These are phyloP conservation scores for Malurus splendens DNA, from an alignment of 2,797 vertebrate genomes.

Conservation along the genomic window DNA sequence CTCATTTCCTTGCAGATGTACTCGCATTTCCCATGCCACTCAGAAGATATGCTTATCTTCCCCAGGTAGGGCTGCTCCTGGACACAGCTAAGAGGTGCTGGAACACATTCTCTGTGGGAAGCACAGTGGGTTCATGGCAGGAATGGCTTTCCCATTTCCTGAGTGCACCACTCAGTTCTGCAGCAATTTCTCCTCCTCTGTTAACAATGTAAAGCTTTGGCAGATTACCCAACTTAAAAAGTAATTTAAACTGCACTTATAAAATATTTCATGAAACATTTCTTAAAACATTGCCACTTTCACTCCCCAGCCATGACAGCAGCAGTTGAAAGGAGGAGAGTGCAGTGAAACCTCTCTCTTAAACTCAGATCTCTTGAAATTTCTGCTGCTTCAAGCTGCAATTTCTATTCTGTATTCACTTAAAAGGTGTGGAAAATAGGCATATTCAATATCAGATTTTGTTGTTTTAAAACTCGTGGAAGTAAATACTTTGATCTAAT, in stretches of 20 bases:
- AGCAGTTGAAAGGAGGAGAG: slow-evolving; percentile 22
- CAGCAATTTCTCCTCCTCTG: slow-evolving; percentile 15
- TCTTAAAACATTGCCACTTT: slow-evolving; percentile 46
- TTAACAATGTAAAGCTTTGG: slow-evolving; percentile 43
- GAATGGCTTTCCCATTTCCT: background rate
- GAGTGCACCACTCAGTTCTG: background rate
- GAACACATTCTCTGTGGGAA: background rate
- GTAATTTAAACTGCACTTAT: slow-evolving; percentile 55
- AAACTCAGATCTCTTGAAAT: slow-evolving; percentile 54
- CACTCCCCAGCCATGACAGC: slow-evolving; percentile 37
- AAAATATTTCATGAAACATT: slow-evolving; percentile 57
- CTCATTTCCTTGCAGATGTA: background rate
- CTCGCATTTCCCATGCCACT: background rate
- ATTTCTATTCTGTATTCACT: slow-evolving; percentile 47
- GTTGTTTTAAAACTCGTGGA: slow-evolving; percentile 61
- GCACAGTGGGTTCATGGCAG: background rate
- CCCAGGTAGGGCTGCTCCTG: background rate
- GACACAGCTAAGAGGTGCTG: background rate
- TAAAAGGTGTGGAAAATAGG: slow-evolving; percentile 55
- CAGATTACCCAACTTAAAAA: slow-evolving; percentile 54
- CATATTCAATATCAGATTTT: slow-evolving; percentile 52
- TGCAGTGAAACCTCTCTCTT: background rate
- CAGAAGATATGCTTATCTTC: background rate
- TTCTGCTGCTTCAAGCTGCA: slow-evolving; percentile 58
- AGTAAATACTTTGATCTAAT: slow-evolving; percentile 67